Conservation (phyloP, 2,113 vertebrate species). For the Oplegnathus fasciatus region DNA sequence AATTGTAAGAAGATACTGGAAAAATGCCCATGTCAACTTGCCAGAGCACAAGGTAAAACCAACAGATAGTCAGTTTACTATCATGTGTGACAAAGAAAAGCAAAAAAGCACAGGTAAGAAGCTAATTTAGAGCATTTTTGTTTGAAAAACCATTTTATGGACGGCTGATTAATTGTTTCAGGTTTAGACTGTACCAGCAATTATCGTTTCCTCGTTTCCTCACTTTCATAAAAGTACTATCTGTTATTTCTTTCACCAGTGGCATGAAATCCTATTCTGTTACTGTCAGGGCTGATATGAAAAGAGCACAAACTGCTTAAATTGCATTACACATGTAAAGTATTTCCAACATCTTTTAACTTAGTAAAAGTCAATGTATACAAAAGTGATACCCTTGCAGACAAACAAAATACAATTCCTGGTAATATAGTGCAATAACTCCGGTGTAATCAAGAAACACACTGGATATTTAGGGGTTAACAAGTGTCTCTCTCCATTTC, state of each 20-base stretch:
- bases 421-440: conserved; percentile 57
- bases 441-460: conserved; percentile 21
- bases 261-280: neutral
- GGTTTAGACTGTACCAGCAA: neutral
- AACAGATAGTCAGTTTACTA: neutral
- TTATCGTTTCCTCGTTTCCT: neutral
- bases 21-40: neutral
- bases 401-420: conserved; percentile 23
- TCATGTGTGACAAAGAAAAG: neutral
- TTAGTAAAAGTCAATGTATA: conserved; percentile 33
- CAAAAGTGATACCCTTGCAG: conserved; percentile 37
- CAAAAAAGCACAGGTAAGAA: neutral
- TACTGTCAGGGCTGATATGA: conserved; percentile 30
- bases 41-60: neutral
- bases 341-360: conserved; percentile 40
- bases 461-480: conserved; percentile 41
- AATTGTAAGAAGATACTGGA: neutral
- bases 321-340: conserved; percentile 31
- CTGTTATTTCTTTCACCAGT: neutral
- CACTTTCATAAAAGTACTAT: neutral
- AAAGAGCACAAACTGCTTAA: conserved; percentile 39
- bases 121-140: neutral
- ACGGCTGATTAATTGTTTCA: neutral
- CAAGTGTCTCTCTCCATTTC: conserved; percentile 39
- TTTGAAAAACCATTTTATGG: neutral